phyloP scores from a whole-genome alignment of 1,140 invertebrate species.

The Musca domestica region DNA sequence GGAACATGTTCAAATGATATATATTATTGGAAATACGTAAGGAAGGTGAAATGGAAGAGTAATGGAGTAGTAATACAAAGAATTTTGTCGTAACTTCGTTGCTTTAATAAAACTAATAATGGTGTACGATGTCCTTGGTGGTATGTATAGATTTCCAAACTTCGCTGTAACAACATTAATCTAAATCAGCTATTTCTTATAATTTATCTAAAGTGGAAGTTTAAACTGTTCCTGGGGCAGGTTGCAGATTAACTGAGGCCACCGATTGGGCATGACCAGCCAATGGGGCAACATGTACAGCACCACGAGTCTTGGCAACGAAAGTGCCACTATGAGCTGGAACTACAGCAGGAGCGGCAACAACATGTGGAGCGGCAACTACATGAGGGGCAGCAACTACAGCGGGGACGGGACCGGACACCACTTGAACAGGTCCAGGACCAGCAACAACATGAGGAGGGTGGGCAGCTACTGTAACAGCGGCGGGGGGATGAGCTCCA shows the following conservation, averaged over 20 bases:
- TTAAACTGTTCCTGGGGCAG: conserved; percentile 57
- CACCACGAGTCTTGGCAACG: conserved; percentile 57
- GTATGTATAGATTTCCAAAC: no score
- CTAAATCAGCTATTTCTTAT: no score
- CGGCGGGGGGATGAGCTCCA: conserved; percentile 26
- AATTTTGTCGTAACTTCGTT: no score
- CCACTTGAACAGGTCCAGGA: background rate
- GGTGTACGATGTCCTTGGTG: no score
- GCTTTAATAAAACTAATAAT: no score
- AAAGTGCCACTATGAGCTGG: conserved; percentile 47
- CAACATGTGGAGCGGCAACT: background rate
- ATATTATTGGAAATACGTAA: no score
- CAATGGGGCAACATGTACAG: conserved; percentile 57
- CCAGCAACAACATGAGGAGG: background rate
- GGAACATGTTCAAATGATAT: no score
- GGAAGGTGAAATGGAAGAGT: no score
- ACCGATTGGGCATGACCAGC: conserved; percentile 57
- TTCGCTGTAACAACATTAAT: no score
- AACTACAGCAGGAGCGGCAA: conserved; percentile 29
- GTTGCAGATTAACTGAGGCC: conserved; percentile 49
- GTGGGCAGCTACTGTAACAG: conserved; percentile 26
- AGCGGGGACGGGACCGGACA: background rate
- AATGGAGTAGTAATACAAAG: no score
- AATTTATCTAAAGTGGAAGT: background rate
- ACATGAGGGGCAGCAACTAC: no score